Conservation (phyloP, 2,888 invertebrate species). For the Cantharis lateralis region DNA sequence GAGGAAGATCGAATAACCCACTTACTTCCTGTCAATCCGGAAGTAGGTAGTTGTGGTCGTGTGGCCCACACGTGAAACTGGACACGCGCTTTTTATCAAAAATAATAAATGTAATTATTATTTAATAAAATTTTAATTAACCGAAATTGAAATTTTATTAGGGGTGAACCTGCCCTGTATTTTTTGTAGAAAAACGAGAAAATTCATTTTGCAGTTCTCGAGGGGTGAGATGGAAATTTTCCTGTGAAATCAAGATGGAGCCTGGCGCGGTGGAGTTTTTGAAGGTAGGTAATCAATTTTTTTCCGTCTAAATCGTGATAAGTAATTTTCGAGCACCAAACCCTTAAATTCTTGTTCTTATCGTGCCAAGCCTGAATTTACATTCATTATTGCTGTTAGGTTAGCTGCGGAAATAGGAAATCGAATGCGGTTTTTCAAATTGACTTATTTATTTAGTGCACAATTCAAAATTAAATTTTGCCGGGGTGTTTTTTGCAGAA, state of each 20-base stretch:
- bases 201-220: background rate
- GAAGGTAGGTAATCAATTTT: background rate
- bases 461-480: background rate
- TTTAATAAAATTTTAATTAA: conserved; percentile 9
- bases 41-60: conserved; percentile 49
- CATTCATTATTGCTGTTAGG: conserved; percentile 3
- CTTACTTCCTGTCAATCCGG: conserved; percentile 47
- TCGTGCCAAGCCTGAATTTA: conserved; percentile 15
- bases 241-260: background rate
- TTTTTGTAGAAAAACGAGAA: background rate
- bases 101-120: conserved; percentile 13
- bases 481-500: background rate
- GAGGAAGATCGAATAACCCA: conserved; percentile 48
- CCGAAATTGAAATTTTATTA: background rate
- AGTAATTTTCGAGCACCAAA: background rate
- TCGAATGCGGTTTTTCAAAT: conserved; percentile 6
- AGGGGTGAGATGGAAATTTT: background rate
- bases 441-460: background rate
- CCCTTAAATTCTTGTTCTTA: conserved; percentile 15
- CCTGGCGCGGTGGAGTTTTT: background rate
- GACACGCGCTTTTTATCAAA: conserved; percentile 41
- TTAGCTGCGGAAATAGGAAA: conserved; percentile 13
- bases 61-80: conserved; percentile 45
- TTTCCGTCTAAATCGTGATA: background rate
- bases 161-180: background rate